Evolutionary conservation across 1,140 invertebrate species (phyloP).

Genomic region (Bicyclus anynana): DNA sequence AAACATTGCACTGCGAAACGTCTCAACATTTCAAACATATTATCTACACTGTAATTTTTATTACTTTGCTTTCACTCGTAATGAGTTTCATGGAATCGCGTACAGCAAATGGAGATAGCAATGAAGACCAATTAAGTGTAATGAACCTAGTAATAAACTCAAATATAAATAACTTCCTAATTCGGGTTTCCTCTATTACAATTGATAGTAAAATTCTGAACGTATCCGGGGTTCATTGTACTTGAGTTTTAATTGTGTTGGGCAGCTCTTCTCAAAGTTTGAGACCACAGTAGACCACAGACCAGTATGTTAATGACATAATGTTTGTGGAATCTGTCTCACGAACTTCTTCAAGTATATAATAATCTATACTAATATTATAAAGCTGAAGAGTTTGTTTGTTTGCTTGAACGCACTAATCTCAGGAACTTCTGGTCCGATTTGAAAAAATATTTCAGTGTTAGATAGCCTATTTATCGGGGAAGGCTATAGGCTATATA

Average conservation of each 20-base stretch:
- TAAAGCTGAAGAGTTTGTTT: no score
- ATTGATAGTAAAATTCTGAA: conserved; percentile 41
- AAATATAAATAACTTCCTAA: conserved; percentile 49
- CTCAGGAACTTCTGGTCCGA: no score
- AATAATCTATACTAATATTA: no score
- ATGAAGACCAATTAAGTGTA: conserved; percentile 56
- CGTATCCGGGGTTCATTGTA: conserved; percentile 24
- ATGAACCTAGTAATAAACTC: conserved; percentile 35
- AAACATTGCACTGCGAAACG: neutral
- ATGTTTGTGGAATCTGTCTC: no score
- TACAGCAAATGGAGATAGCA: conserved; percentile 30
- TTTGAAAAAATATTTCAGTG: no score
- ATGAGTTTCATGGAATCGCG: conserved; percentile 28
- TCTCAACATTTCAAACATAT: neutral
- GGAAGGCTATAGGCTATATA: no score
- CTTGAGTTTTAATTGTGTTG: conserved; percentile 14
- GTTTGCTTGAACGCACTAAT: no score
- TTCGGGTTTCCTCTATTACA: conserved; percentile 52
- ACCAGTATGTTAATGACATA: no score
- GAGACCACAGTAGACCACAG: no score
- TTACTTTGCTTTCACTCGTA: neutral
- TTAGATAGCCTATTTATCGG: no score
- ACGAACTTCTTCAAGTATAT: no score
- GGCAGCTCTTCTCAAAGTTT: neutral
- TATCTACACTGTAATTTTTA: neutral